Conservation (phyloP, 2,113 vertebrate genomes). For the Protobothrops mucrosquamatus region DNA sequence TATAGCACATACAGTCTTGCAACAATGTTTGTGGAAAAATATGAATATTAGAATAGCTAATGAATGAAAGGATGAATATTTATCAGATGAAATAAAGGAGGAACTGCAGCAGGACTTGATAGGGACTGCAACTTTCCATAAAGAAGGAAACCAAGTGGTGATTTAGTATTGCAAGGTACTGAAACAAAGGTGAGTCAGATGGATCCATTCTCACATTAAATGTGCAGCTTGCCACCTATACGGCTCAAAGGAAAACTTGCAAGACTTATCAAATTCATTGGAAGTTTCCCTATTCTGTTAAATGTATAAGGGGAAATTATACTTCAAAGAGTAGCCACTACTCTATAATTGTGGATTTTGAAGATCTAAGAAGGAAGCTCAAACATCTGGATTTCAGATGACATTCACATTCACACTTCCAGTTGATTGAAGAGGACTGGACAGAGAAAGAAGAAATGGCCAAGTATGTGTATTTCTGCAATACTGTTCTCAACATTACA, state of each 20-base stretch:
- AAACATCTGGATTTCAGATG: neutral
- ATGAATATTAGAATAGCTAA: neutral
- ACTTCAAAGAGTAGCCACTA: neutral
- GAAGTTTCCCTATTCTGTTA: neutral
- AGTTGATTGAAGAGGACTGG: neutral
- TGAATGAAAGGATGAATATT: neutral
- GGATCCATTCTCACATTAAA: neutral
- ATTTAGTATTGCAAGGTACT: neutral
- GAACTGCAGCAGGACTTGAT: neutral
- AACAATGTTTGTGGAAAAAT: neutral
- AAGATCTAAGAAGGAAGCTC: neutral
- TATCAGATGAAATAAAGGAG: neutral
- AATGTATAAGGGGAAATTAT: neutral
- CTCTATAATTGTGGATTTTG: neutral
- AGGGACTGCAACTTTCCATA: neutral
- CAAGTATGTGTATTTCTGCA: neutral
- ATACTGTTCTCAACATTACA: neutral
- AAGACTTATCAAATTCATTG: neutral
- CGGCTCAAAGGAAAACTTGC: neutral
- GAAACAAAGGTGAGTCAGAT: neutral
- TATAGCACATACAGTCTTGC: neutral
- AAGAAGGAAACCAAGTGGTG: neutral
- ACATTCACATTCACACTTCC: neutral
- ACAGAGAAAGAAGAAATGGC: too few relatives aligned
- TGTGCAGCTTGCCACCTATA: neutral